phyloP scores from a whole-genome alignment of 2,113 vertebrate species.

The Odobenus rosmarus region DNA sequence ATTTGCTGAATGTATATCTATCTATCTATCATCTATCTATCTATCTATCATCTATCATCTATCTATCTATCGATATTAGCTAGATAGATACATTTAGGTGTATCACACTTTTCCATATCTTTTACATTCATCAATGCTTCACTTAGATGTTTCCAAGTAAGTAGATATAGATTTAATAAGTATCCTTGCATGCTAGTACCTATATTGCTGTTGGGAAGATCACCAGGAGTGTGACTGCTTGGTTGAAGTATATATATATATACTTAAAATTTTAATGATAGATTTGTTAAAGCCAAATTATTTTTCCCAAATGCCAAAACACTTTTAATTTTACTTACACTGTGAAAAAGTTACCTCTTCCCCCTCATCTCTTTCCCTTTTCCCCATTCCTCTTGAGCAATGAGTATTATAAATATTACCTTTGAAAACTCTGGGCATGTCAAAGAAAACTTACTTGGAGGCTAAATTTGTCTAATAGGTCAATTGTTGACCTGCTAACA shows the following conservation, averaged over 20 bases:
- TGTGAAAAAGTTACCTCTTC: background rate
- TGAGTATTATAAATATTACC: background rate
- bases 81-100: background rate
- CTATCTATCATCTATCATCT: too few species aligned
- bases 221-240: background rate
- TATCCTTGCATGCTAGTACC: background rate
- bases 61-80: background rate
- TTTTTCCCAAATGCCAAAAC: background rate
- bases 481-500: background rate
- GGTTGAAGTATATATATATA: background rate
- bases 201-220: background rate
- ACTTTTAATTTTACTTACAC: background rate
- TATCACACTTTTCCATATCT: background rate
- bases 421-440: background rate
- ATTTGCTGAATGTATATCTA: background rate
- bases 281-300: background rate
- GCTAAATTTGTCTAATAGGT: background rate
- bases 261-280: background rate
- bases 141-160: background rate
- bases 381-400: background rate
- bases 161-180: background rate
- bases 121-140: background rate
- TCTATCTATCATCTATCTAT: too few species aligned
- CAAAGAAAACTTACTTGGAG: background rate
- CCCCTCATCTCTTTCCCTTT: background rate